phyloP scores from a whole-genome alignment of 2,888 invertebrate species.

The Gortyna flavago region DNA sequence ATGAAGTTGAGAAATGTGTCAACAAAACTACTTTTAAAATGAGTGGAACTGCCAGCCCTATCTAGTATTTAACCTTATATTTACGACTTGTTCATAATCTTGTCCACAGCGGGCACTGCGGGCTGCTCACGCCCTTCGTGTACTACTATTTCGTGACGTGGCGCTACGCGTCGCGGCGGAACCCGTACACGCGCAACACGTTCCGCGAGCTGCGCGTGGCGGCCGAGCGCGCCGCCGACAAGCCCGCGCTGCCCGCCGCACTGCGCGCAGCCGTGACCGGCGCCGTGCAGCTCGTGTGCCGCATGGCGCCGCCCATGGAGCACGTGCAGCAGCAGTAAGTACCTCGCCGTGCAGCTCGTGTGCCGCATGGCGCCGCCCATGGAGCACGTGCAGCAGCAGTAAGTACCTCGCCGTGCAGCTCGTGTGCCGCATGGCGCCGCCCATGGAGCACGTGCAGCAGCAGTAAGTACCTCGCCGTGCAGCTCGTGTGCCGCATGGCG shows the following conservation, averaged over 20 bases:
- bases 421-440: constrained; percentile 94
- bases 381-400: constrained; percentile 77
- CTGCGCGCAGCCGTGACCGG: constrained; percentile 90
- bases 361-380: constrained; percentile 94
- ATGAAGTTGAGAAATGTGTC: background rate
- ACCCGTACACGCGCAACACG: constrained; percentile 98
- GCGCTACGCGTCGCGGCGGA: constrained; percentile 98
- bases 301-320: constrained; percentile 93
- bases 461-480: constrained; percentile 86
- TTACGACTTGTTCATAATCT: background rate
- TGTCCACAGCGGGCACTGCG: constrained; percentile 95
- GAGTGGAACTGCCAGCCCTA: background rate
- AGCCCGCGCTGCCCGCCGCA: constrained; percentile 92
- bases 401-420: constrained; percentile 90
- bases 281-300: constrained; percentile 92
- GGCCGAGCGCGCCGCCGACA: constrained; percentile 92
- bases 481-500: constrained; percentile 93
- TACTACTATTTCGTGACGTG: constrained; percentile 98
- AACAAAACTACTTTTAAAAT: background rate
- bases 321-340: constrained; percentile 74
- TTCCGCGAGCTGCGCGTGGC: constrained; percentile 96
- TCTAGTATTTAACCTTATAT: background rate
- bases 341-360: constrained; percentile 91
- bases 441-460: constrained; percentile 80
- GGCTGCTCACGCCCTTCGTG: constrained; percentile 97